These are phyloP conservation scores for Cyanoramphus novaezelandiae DNA, from an alignment of 2,113 vertebrate genomes.

Conservation along the genomic window DNA sequence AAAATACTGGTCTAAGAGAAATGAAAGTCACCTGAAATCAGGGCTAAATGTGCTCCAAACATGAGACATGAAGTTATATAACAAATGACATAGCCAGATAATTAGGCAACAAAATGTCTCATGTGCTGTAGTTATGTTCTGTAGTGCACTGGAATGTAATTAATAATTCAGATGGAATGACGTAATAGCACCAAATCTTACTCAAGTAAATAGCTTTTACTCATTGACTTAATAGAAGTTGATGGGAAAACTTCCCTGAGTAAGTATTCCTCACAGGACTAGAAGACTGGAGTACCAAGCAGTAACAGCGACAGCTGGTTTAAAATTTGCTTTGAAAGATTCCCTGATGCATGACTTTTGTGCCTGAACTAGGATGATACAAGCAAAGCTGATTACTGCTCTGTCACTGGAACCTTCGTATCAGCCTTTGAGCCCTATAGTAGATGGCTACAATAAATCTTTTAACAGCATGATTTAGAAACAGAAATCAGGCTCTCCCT, in stretches of 20 bases:
- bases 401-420: conserved; percentile 13
- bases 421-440: background rate
- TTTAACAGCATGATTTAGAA: conserved; percentile 10
- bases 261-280: conserved; percentile 21
- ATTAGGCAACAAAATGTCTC: conserved; percentile 10
- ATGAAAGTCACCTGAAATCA: conserved; percentile 24
- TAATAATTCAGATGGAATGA: conserved; percentile 53
- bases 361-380: conserved; percentile 20
- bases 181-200: conserved; percentile 22
- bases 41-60: background rate
- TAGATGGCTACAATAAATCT: conserved; percentile 23
- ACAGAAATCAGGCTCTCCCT: background rate
- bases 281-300: background rate
- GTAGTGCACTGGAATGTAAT: conserved; percentile 17
- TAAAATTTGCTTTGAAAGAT: conserved; percentile 36
- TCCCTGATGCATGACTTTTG: conserved; percentile 30
- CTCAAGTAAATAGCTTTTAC: conserved; percentile 40
- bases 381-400: conserved; percentile 45
- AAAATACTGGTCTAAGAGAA: background rate
- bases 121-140: background rate
- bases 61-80: background rate
- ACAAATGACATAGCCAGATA: conserved; percentile 16
- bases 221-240: background rate
- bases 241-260: background rate
- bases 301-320: background rate